Conservation (phyloP, 1,140 invertebrate species). For the Agrypnia vestita region DNA sequence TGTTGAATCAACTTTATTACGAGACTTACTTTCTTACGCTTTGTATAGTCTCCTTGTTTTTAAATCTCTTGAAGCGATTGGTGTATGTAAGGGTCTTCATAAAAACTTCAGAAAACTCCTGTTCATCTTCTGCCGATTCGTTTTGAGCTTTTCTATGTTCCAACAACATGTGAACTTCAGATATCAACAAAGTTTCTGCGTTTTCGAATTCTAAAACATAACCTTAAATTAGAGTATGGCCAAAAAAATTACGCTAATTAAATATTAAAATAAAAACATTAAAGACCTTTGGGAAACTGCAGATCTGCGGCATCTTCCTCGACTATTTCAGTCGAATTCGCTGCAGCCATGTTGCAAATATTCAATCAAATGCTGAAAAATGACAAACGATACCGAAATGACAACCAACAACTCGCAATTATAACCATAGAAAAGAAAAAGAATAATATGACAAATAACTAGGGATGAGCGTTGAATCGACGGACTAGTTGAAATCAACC, state of each 20-base stretch:
- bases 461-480: no score
- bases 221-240: slow-evolving; percentile 39
- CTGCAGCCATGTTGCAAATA: slow-evolving; percentile 37
- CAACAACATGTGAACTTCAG: slow-evolving; percentile 98
- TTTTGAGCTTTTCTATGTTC: slow-evolving; percentile 98
- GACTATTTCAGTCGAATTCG: slow-evolving; percentile 74
- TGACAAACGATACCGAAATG: neutral
- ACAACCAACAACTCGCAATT: no score
- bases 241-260: neutral
- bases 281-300: slow-evolving; percentile 90
- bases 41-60: slow-evolving; percentile 98
- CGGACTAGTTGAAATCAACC: no score
- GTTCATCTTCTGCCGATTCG: slow-evolving; percentile 98
- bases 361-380: neutral
- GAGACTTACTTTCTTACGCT: slow-evolving; percentile 88
- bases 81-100: slow-evolving; percentile 98
- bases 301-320: slow-evolving; percentile 90
- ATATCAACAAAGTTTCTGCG: slow-evolving; percentile 97
- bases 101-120: slow-evolving; percentile 98
- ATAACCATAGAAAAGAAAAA: no score
- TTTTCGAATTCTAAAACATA: slow-evolving; percentile 94
- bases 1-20: no score
- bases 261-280: neutral
- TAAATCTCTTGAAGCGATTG: slow-evolving; percentile 96
- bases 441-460: no score